Conservation (phyloP, 2,888 invertebrate genomes). For the Troglohyphantes excavatus region DNA sequence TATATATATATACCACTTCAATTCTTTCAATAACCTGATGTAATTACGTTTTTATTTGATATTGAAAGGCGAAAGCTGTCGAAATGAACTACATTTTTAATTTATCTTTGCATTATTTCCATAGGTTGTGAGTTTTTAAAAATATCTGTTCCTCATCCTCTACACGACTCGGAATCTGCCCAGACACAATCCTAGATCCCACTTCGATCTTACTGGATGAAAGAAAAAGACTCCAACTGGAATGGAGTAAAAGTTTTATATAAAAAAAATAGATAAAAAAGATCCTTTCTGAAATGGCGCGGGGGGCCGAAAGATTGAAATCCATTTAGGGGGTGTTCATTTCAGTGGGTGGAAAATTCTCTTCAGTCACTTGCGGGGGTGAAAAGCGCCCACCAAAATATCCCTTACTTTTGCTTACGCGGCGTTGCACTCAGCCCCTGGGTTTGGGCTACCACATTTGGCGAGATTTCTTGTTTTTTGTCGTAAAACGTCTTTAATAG, state of each 20-base stretch:
- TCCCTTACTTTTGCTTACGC: conserved; percentile 46
- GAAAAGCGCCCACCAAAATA: conserved; percentile 54
- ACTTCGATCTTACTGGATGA: not conserved
- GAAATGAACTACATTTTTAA: too few relatives aligned
- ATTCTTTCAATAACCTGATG: too few relatives aligned
- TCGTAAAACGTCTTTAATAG: too few relatives aligned
- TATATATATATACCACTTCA: too few relatives aligned
- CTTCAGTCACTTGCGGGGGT: conserved; percentile 61
- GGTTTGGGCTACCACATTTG: conserved; percentile 17
- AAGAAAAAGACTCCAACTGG: not conserved
- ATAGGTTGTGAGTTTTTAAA: too few relatives aligned
- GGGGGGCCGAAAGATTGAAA: conserved; percentile 37
- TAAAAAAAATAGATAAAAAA: not conserved
- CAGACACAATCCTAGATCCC: too few relatives aligned
- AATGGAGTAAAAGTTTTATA: not conserved
- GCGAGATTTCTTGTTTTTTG: too few relatives aligned
- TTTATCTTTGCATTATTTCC: too few relatives aligned
- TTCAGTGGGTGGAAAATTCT: conserved; percentile 54
- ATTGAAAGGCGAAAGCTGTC: too few relatives aligned
- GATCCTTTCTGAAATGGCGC: conserved; percentile 5
- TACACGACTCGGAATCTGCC: too few relatives aligned
- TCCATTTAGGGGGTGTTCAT: conserved; percentile 64
- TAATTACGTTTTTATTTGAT: too few relatives aligned
- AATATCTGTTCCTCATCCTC: too few relatives aligned
- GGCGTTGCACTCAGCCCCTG: conserved; percentile 17